Evolutionary conservation across 2,888 invertebrate species (phyloP), one percentile per base, ranked within the genome.

Genomic region (Ophion slaviceki): DNA sequence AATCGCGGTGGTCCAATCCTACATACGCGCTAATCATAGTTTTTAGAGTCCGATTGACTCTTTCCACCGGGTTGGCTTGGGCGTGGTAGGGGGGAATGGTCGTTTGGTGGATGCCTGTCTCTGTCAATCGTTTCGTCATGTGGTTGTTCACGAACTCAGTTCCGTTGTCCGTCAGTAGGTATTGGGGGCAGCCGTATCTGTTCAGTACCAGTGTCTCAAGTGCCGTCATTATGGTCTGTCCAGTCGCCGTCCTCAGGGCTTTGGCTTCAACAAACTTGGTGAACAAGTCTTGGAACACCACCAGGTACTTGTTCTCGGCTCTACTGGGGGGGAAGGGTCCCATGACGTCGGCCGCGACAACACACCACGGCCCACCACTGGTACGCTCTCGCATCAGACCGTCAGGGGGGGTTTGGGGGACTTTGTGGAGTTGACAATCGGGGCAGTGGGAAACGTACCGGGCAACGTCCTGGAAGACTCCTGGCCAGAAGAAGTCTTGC

Each of bases 261-360:
- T 66, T 64, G 7, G 75, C 75, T 24, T 71, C 62, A 0, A 85
- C 59, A 71, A 74, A 87, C 59, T 87, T 88, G 0, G 84, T 86
- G 77, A 88, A 88, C 3, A 84, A 59, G 70, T 89, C 89, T n/a
- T 80, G 70, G n/a, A 88, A 83, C 1, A 89, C 89, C 17, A 89
- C 57, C 5, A 88, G 32, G 53, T 86, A 88, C n/a, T 71, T 70
- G 70, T 84, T 86, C 11, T 68, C 47, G 45, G 40, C 14, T 24
- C 20, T 20, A 8, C 68, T 68, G 2, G 68, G 68, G 5, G 87
- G 88, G n/a, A 84, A 84, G 1, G 88, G 89, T 57, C 88, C 88
- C 86, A 88, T 87, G 7, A 89, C 68, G 68, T 88, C 87, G 0
- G 80, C 47, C 2, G 82, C 24, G 20, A 68, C 47, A 11, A 67